Base-by-base conservation (phyloP, 2,888 invertebrate species). In the Byasa hedistus region DNA sequence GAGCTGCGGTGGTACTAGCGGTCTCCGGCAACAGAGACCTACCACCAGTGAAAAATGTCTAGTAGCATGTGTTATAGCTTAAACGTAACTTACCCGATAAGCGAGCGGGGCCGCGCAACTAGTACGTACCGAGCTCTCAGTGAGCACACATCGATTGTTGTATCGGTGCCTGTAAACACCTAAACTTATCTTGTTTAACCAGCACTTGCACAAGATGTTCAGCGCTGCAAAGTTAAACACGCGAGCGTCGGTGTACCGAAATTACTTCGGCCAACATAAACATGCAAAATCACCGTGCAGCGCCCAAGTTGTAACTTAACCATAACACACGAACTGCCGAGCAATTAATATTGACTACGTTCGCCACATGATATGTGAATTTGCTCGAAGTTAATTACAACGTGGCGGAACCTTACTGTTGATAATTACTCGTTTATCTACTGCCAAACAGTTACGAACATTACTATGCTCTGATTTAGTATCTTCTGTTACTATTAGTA, bases 161-260 rank as follows among this genome's bases (percentile, higher is more conserved):
- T 51, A 51, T 51, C 48, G 32, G 17, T 2, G 23, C 57, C 1
- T 39, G 64, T 54, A 64, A 57, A 64, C 62, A 62, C 22, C 19
- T 22, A 57, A 64, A 58, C 64, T 64, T 58, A 64, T 64, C 64
- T 64, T 64, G 64, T 64, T 64, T 64, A 58, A 64, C 52, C 64
- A 64, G 64, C 52, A 58, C 64, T 64, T 21, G 52, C n/a, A 64
- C 64, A 64, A 64, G 58, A 57, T 58, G 58, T 57, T 58, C n/a
- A 36, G 24, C 39, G 57, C 12, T 52, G 61, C 64, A 52, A 54
- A 64, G 52, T 57, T 52, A 64, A 64, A 64, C 64, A 64, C 22
- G 52, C 52, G 64, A 23, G 58, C 52, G 64, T 21, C 57, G 63
- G 57, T 63, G 57, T 32, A 36, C 22, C 48, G n/a, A 24, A 56